phyloP scores from a whole-genome alignment of 2,888 invertebrate species.

The Athrips mouffetella region DNA sequence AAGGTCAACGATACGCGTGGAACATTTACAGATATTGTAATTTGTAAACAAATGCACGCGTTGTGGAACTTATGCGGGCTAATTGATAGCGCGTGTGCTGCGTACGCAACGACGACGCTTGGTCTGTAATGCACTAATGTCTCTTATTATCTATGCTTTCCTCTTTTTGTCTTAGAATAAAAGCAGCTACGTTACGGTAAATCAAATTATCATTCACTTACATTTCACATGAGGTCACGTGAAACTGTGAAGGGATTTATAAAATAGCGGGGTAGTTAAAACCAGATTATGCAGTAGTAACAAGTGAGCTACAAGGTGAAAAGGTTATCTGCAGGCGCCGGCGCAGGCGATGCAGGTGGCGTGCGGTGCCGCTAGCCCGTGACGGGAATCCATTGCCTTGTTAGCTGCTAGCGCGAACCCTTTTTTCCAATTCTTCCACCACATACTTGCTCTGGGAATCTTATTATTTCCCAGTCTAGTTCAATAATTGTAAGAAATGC shows the following conservation, averaged over 20 bases:
- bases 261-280: conserved; percentile 9
- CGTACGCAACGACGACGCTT: conserved; percentile 35
- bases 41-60: conserved; percentile 45
- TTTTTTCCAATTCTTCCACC: conserved; percentile 44
- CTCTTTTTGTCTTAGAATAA: too few species aligned
- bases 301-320: neutral
- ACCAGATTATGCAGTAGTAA: neutral
- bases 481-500: conserved; percentile 50
- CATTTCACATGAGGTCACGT: too few species aligned
- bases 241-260: neutral
- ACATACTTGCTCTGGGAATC: conserved; percentile 36
- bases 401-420: conserved; percentile 59
- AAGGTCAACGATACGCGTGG: conserved; percentile 38
- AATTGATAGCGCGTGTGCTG: conserved; percentile 51
- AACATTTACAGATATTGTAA: neutral
- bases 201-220: too few species aligned
- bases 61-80: conserved; percentile 54
- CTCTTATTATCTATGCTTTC: too few species aligned
- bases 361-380: conserved; percentile 47
- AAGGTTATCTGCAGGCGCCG: conserved; percentile 54
- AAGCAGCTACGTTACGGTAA: too few species aligned
- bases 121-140: too few species aligned
- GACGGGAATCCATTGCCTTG: conserved; percentile 61
- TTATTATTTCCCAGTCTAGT: conserved; percentile 42
- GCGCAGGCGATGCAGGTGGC: conserved; percentile 66